A percentile compares a stretch with the other conserved stretches of the same genome.
Conservation (phyloP, 2,113 vertebrate genomes). For the Istiophorus platypterus region DNA sequence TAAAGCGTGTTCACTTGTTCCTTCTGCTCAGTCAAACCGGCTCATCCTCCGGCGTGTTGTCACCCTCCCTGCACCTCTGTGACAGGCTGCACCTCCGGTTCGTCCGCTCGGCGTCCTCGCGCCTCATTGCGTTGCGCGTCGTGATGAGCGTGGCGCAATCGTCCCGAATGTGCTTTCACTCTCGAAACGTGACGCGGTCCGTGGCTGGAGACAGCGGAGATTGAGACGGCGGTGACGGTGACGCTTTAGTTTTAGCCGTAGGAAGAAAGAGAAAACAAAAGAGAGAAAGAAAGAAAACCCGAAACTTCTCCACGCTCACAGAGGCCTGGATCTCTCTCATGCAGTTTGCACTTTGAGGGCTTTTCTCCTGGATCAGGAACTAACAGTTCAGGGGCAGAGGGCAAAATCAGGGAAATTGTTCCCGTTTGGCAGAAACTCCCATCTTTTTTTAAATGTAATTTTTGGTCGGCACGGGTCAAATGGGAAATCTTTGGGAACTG, state of each 20-base stretch:
- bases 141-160: neutral
- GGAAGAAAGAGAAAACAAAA: neutral
- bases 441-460: slow-evolving; percentile 45
- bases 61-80: neutral
- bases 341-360: neutral
- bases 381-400: slow-evolving; percentile 3
- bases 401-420: slow-evolving; percentile 48
- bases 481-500: slow-evolving; percentile 37
- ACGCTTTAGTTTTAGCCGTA: neutral
- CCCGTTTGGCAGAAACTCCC: slow-evolving; percentile 49
- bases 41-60: neutral
- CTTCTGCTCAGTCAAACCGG: neutral
- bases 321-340: neutral
- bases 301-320: neutral
- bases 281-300: neutral
- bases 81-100: neutral
- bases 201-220: too few relatives aligned
- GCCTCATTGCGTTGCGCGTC: too few relatives aligned
- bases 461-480: slow-evolving; percentile 40
- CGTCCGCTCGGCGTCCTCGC: too few relatives aligned
- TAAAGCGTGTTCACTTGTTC: neutral
- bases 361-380: neutral
- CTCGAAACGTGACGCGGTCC: neutral
- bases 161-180: neutral
- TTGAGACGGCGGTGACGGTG: too few relatives aligned